Conservation (phyloP, 2,797 vertebrate species). For the Columba guinea region DNA sequence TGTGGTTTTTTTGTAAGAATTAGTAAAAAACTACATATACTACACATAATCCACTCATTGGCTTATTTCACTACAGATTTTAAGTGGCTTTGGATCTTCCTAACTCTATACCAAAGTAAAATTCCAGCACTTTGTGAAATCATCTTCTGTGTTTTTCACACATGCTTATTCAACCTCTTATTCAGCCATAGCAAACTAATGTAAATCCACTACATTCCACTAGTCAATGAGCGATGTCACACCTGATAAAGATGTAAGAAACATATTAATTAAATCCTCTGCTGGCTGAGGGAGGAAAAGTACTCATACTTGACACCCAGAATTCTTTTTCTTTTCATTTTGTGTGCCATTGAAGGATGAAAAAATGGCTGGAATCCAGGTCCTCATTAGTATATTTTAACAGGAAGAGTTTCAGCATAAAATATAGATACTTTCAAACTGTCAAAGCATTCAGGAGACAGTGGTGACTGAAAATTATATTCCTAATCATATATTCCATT, state of each 20-base stretch:
- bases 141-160: neutral
- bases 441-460: slow-evolving; percentile 35
- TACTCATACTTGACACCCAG: neutral
- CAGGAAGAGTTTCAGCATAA: neutral
- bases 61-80: neutral
- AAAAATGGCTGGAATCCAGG: neutral
- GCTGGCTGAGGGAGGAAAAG: neutral
- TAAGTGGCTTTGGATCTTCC: neutral
- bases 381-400: slow-evolving; percentile 13
- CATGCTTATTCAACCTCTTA: neutral
- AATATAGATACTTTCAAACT: neutral
- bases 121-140: neutral
- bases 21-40: neutral
- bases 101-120: neutral
- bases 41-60: neutral
- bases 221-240: neutral
- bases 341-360: neutral
- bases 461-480: slow-evolving; percentile 45
- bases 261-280: neutral
- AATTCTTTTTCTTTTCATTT: neutral
- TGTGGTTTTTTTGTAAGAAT: neutral
- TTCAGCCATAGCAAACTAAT: neutral
- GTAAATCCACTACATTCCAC: neutral
- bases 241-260: neutral
- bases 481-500: slow-evolving; percentile 54